A percentile compares a stretch with the other conserved stretches of the same genome.
Evolutionary conservation across 2,888 invertebrate genomes (phyloP).

Genomic region (Mantis religiosa): DNA sequence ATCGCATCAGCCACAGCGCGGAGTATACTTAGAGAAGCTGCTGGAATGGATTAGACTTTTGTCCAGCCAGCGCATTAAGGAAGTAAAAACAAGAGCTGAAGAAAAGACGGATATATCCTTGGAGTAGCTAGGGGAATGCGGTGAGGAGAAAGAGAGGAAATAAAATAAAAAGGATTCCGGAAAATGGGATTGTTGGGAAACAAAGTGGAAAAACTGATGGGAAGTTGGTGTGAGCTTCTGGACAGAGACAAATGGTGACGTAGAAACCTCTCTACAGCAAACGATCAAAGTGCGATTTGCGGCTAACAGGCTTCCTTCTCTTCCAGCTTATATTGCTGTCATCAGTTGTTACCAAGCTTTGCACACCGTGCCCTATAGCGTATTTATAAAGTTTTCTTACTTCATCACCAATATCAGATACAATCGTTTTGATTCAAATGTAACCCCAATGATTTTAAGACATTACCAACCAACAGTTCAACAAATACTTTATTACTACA

Average conservation of each 20-base stretch:
- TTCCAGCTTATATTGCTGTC: not conserved
- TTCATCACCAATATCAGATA: no score
- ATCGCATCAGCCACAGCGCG: not conserved
- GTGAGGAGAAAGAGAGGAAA: not conserved
- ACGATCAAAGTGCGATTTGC: not conserved
- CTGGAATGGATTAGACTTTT: not conserved
- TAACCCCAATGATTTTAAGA: no score
- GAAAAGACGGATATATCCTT: not conserved
- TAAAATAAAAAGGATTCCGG: constrained; percentile 8
- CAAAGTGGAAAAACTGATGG: constrained; percentile 24
- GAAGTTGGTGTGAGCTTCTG: not conserved
- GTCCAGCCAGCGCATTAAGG: not conserved
- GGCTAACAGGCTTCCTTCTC: not conserved
- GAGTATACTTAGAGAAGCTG: not conserved
- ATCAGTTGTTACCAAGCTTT: not conserved
- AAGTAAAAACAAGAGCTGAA: not conserved
- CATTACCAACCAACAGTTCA: no score
- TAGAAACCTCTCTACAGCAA: not conserved
- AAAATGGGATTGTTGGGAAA: constrained; percentile 28
- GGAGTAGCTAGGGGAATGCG: not conserved
- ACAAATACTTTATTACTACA: no score
- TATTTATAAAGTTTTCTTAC: no score
- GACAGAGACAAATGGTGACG: not conserved
- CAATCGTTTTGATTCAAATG: no score
- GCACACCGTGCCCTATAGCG: no score